Conservation (phyloP, 2,113 vertebrate genomes). For the Rutilus rutilus region DNA sequence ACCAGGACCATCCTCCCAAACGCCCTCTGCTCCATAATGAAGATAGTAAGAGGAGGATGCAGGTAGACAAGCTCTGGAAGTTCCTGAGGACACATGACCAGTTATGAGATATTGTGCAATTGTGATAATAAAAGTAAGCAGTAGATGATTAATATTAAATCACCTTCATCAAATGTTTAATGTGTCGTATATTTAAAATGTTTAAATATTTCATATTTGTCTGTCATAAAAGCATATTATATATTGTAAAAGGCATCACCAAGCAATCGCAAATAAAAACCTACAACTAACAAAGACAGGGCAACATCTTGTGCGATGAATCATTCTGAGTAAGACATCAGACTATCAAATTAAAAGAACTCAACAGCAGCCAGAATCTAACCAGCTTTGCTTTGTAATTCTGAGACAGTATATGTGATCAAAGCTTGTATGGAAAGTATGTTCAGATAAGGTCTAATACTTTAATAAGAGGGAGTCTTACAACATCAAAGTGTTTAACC, state of each 20-base stretch:
- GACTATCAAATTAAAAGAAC: background rate
- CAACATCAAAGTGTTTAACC: conserved; percentile 87
- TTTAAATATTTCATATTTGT: background rate
- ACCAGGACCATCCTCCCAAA: conserved; percentile 88
- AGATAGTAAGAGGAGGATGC: conserved; percentile 91
- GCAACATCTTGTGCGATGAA: background rate
- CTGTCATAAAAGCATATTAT: background rate
- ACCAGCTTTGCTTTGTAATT: conserved; percentile 1
- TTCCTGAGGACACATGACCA: conserved; percentile 74
- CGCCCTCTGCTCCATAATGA: conserved; percentile 85
- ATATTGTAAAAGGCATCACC: background rate
- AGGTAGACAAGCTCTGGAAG: conserved; percentile 89
- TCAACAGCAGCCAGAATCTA: background rate
- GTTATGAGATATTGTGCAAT: background rate
- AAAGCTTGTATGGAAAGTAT: background rate
- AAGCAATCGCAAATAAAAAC: background rate
- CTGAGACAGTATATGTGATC: background rate
- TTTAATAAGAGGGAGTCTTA: conserved; percentile 63
- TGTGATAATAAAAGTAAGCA: background rate
- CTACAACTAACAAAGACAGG: background rate
- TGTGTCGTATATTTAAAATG: background rate
- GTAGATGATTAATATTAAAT: background rate
- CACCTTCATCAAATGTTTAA: background rate
- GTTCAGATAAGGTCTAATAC: conserved; percentile 8
- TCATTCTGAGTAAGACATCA: background rate